These are phyloP conservation scores for Drosophila parthenogenetica DNA, from an alignment of 2,888 invertebrate species.

Conservation along the genomic window DNA sequence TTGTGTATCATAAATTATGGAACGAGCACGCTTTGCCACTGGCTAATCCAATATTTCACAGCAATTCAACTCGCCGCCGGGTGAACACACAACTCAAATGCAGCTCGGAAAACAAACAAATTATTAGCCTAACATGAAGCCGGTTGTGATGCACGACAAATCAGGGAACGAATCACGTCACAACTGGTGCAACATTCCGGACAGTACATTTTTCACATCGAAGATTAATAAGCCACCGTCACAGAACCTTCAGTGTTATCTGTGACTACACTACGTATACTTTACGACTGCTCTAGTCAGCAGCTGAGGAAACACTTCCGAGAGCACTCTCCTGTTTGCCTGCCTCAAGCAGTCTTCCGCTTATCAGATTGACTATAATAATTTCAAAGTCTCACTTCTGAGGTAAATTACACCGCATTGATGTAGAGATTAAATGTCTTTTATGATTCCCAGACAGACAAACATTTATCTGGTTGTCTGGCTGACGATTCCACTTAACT, in stretches of 20 bases:
- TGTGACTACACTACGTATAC: conserved; percentile 40
- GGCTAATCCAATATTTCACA: conserved; percentile 35
- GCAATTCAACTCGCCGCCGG: conserved; percentile 8
- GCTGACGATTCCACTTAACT: conserved; percentile 53
- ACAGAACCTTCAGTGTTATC: conserved; percentile 22
- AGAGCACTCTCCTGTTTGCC: conserved; percentile 26
- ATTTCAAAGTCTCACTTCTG: conserved; percentile 7
- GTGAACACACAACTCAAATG: conserved; percentile 25
- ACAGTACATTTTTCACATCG: conserved; percentile 44
- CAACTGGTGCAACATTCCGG: conserved; percentile 22
- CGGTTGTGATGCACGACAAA: conserved; percentile 28
- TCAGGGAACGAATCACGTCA: conserved; percentile 37
- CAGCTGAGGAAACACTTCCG: conserved; percentile 60
- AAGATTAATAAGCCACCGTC: conserved; percentile 54
- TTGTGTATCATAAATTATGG: conserved; percentile 53
- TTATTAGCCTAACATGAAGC: conserved; percentile 25
- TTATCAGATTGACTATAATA: conserved; percentile 20
- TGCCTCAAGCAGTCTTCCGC: conserved; percentile 15
- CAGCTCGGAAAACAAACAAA: conserved; percentile 13
- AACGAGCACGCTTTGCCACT: conserved; percentile 6
- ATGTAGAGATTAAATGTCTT: conserved; percentile 31
- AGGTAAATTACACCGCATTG: conserved; percentile 13
- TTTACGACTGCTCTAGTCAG: conserved; percentile 18
- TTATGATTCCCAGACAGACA: conserved; percentile 55
- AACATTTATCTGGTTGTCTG: conserved; percentile 62